Base-by-base conservation (phyloP, 1,140 invertebrate genomes). In the Sitobion miscanthi region DNA sequence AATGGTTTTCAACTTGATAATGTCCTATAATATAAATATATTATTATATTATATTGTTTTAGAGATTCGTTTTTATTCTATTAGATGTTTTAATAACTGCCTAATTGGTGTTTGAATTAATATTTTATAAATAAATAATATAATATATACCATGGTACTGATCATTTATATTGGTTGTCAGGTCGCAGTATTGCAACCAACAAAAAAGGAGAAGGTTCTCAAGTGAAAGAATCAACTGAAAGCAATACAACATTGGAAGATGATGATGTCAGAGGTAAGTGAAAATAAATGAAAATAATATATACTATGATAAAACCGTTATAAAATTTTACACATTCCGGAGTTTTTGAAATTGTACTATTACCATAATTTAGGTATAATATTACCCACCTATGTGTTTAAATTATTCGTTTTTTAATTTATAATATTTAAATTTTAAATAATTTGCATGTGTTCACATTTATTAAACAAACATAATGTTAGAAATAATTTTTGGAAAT, bases 201-300 rank as follows among this genome's bases (percentile, higher is more conserved):
- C 47, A 99, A 99, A 95, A 99, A 99, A 95, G 97, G 98, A 87
- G 98, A 98, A 95, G 98, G 98, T 94, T 98, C 98, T 94, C 98
- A 99, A 96, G 98, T 99, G 35, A 99, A 99, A 95, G 98, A 99
- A 95, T 99, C 98, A 45, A 98, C 98, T 57, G 98, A 99, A 95
- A 98, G 97, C 95, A 98, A 98, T 95, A 99, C 98, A 94, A 97
- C 98, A 93, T 96, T 98, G 95, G 98, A 99, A 95, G 98, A 99
- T 95, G 98, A 99, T 95, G 98, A 98, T 95, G 96, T 97, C 94
- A 98, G 98, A 97, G 97, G 97, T 98, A 97, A 96, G 96, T 95
- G 91, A 90, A 94, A 90, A 94, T 94, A 85, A 7, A 92, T 42
- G 23, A 30, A 62, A 42, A 42, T 42, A 42, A 62, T 20, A 90